Evolutionary conservation across 2,113 vertebrate genomes (phyloP).

Genomic region (Vicugna pacos): DNA sequence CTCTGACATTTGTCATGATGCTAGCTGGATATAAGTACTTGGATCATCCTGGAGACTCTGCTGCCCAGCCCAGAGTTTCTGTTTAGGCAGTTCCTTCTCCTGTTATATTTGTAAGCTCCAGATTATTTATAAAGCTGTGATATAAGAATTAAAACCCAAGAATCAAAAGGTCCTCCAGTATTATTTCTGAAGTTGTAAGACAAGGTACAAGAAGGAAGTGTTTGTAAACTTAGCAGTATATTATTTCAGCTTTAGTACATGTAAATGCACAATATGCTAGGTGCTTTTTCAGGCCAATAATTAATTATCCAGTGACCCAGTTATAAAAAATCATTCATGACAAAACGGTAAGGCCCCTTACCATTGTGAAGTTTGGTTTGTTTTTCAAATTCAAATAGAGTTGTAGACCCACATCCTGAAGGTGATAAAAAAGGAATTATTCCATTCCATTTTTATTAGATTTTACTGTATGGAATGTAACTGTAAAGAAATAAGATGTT

Average conservation of each 20-base stretch:
- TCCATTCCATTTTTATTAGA: conserved; percentile 38
- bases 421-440: conserved; percentile 32
- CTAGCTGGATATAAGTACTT: conserved; percentile 62
- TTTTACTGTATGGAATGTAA: conserved; percentile 31
- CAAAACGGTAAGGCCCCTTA: conserved; percentile 31
- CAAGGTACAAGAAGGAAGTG: background rate
- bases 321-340: conserved; percentile 52
- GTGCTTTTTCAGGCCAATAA: conserved; percentile 42
- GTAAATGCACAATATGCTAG: conserved; percentile 32
- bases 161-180: conserved; percentile 10
- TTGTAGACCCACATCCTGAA: background rate
- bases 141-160: conserved; percentile 49
- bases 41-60: conserved; percentile 8
- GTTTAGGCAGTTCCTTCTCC: conserved; percentile 47
- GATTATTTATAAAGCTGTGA: conserved; percentile 53
- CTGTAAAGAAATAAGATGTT: conserved; percentile 49
- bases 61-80: background rate
- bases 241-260: conserved; percentile 52
- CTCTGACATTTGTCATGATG: conserved; percentile 72
- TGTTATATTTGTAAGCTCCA: conserved; percentile 40
- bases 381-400: conserved; percentile 44
- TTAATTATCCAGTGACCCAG: conserved; percentile 46
- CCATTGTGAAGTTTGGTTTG: background rate
- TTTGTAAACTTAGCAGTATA: conserved; percentile 59
- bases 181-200: conserved; percentile 17